Evolutionary conservation across 1,140 invertebrate species (phyloP), one percentile per base, ranked within the genome.

Genomic region (Apolygus lucorum): DNA sequence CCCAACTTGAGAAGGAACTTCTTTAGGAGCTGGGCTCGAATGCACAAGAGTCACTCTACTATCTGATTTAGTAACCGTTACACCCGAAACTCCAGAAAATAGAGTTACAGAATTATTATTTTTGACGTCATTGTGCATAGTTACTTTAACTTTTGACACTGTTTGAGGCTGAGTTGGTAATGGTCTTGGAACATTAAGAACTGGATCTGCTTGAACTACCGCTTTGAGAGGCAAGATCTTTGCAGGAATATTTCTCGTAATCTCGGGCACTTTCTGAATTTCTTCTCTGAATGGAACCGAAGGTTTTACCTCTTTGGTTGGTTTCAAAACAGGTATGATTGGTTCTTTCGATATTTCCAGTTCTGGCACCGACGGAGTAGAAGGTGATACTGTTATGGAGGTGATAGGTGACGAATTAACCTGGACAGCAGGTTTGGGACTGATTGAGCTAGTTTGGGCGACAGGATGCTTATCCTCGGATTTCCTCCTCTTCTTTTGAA

Each of bases 221-320:
- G n/a, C n/a, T n/a, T n/a, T n/a, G n/a, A n/a, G n/a, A n/a, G n/a
- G n/a, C n/a, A n/a, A n/a, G n/a, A n/a, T n/a, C n/a, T n/a, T n/a
- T n/a, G n/a, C n/a, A n/a, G n/a, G n/a, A n/a, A n/a, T n/a, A n/a
- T n/a, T n/a, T n/a, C n/a, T n/a, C n/a, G n/a, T n/a, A n/a, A n/a
- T n/a, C n/a, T 42, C 34, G 17, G 34, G 4, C 4, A 42, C 34
- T 42, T 42, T 42, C 4, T 4, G 4, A 8, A 8, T 42, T 4
- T 42, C 34, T 42, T 42, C 34, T 8, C 34, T 4, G 34, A 17
- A 17, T 8, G 54, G 4, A 14, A 59, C 22, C 8, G 22, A 4
- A 59, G 54, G 54, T 59, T 59, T 59, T 8, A 21, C 22, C 54
- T 59, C 54, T 59, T 59, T 59, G 11, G 22, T 59, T 59, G 22